Conservation (phyloP, 2,888 invertebrate genomes). For the Aplocera efformata region DNA sequence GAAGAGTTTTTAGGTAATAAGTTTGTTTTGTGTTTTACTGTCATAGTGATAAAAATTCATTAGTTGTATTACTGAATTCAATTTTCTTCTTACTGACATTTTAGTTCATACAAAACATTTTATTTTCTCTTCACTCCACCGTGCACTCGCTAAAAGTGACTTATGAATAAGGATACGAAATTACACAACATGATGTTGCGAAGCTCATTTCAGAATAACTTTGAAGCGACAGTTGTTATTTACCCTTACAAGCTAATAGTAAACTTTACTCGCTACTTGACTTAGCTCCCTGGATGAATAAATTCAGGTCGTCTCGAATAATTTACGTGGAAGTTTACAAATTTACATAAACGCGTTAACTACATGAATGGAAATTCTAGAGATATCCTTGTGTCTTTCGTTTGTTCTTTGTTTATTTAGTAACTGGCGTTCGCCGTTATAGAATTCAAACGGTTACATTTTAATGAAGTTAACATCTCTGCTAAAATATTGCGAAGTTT, state of each 20-base stretch:
- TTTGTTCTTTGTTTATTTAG: conserved; percentile 43
- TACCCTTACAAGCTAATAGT: conserved; percentile 27
- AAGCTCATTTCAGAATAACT: conserved; percentile 21
- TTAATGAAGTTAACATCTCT: conserved; percentile 8
- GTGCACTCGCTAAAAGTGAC: conserved; percentile 9
- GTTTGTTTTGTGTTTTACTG: no score
- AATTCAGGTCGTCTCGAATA: conserved; percentile 53
- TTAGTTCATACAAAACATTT: no score
- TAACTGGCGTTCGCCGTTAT: conserved; percentile 27
- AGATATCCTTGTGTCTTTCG: conserved; percentile 37
- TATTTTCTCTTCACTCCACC: no score
- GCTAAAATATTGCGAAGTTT: conserved; percentile 11
- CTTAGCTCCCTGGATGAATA: conserved; percentile 41
- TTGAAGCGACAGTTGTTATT: conserved; percentile 18
- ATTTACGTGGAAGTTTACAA: conserved; percentile 53
- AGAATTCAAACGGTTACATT: conserved; percentile 19
- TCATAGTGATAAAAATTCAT: no score
- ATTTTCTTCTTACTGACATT: no score
- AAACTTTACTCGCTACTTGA: conserved; percentile 30
- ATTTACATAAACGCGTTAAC: conserved; percentile 64
- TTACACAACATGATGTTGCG: conserved; percentile 19
- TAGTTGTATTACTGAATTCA: no score
- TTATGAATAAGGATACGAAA: conserved; percentile 18
- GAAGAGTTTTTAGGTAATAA: no score
- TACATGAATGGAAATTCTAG: conserved; percentile 50